phyloP scores from a whole-genome alignment of 92 coral and sea anemone genomes.

The Zoanthus sociatus region DNA sequence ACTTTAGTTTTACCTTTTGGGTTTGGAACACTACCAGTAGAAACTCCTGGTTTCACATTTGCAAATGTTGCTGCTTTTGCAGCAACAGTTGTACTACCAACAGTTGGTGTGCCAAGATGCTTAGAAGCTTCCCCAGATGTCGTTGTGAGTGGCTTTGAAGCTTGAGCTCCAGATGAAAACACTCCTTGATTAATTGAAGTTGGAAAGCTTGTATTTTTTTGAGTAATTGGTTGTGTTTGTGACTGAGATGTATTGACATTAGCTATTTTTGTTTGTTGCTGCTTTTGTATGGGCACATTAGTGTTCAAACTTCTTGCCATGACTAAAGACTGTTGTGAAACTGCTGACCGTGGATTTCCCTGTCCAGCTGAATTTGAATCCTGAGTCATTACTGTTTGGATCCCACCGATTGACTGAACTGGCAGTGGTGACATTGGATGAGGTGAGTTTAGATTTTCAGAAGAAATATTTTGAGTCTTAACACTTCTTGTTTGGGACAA shows the following conservation, averaged over 20 bases:
- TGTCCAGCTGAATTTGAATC: neutral
- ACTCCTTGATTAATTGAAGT: slow-evolving; percentile 5
- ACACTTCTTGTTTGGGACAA: slow-evolving; percentile 21
- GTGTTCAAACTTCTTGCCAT: neutral
- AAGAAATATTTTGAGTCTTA: slow-evolving; percentile 3
- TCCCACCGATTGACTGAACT: neutral
- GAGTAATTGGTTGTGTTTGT: neutral
- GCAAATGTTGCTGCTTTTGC: slow-evolving; percentile 22
- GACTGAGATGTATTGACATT: neutral
- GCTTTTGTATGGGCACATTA: neutral
- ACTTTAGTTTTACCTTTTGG: neutral
- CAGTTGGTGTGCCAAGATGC: neutral
- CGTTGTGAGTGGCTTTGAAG: neutral
- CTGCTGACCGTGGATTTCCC: slow-evolving; percentile 5
- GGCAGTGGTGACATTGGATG: slow-evolving; percentile 38
- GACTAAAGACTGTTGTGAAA: slow-evolving; percentile 19
- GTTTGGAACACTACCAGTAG: neutral
- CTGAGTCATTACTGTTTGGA: slow-evolving; percentile 24
- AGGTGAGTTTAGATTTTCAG: slow-evolving; percentile 22
- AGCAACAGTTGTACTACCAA: neutral
- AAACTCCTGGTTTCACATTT: slow-evolving; percentile 10
- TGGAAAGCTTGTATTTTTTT: slow-evolving; percentile 5
- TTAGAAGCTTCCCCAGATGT: slow-evolving; percentile 12
- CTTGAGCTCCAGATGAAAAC: neutral
- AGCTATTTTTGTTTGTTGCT: slow-evolving; percentile 25